These are phyloP conservation scores for Ostrea denselamellosa DNA, from an alignment of 1,140 invertebrate genomes.

Conservation along the genomic window DNA sequence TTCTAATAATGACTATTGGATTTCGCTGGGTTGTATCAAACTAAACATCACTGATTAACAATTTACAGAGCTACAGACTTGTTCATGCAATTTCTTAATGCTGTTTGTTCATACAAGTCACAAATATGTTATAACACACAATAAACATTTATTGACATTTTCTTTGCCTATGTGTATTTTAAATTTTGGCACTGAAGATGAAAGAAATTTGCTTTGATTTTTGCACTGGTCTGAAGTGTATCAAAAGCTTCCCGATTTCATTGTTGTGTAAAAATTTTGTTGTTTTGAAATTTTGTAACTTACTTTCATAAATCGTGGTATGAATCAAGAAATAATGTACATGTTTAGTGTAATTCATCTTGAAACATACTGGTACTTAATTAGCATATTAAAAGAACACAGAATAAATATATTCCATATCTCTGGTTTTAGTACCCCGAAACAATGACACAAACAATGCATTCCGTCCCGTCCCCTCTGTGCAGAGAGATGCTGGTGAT, in stretches of 20 bases:
- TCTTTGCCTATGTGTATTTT: not conserved
- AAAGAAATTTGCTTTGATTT: not conserved
- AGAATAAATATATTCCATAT: not conserved
- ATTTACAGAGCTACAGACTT: not conserved
- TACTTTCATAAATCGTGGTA: too few relatives aligned
- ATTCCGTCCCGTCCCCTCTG: not conserved
- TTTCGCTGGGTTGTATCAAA: not conserved
- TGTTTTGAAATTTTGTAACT: too few relatives aligned
- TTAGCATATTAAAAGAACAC: too few relatives aligned
- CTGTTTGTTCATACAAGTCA: not conserved
- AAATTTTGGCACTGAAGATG: not conserved
- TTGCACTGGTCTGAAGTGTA: not conserved
- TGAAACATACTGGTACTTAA: too few relatives aligned
- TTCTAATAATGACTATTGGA: not conserved
- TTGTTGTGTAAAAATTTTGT: not conserved
- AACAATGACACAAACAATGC: slow-evolving; percentile 12
- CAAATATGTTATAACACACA: not conserved
- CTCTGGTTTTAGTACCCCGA: slow-evolving; percentile 42
- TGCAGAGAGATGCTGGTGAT: slow-evolving; percentile 49
- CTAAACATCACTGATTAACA: slow-evolving; percentile 15
- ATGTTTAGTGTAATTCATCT: too few relatives aligned
- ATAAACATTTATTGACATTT: not conserved
- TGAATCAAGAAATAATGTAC: too few relatives aligned
- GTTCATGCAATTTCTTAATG: not conserved
- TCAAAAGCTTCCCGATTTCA: not conserved